Evolutionary conservation across 2,888 invertebrate species (phyloP).

Genomic region (Andrena hattorfiana): DNA sequence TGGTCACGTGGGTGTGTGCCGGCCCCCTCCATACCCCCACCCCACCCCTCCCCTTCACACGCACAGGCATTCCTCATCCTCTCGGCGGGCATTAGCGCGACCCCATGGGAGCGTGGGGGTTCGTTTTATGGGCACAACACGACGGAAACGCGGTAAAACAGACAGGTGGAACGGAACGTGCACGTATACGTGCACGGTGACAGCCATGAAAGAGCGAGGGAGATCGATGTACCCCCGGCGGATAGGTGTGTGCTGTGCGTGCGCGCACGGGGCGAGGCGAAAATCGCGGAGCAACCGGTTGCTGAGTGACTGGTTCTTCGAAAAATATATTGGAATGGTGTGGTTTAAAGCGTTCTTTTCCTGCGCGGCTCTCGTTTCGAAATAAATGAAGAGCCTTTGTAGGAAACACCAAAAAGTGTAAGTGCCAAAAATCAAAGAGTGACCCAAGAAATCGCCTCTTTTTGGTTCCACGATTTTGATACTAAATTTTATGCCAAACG

Average conservation of each 20-base stretch:
- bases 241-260: not conserved
- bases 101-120: slow-evolving; percentile 71
- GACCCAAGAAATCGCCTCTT: too few relatives aligned
- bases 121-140: slow-evolving; percentile 72
- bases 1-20: slow-evolving; percentile 10
- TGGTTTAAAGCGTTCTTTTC: not conserved
- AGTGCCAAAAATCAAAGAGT: too few relatives aligned
- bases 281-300: slow-evolving; percentile 56
- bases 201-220: slow-evolving; percentile 52
- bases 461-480: too few relatives aligned
- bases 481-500: too few relatives aligned
- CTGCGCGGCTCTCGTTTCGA: not conserved
- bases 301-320: slow-evolving; percentile 8
- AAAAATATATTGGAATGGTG: not conserved
- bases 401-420: too few relatives aligned
- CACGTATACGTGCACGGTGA: slow-evolving; percentile 43
- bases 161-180: slow-evolving; percentile 76
- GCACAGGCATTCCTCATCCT: slow-evolving; percentile 71
- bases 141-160: slow-evolving; percentile 69
- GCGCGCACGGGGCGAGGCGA: not conserved
- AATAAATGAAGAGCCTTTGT: not conserved
- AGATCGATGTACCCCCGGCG: slow-evolving; percentile 59
- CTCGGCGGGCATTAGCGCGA: slow-evolving; percentile 71
- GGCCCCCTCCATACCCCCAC: too few relatives aligned
- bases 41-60: slow-evolving; percentile 22